Base-by-base conservation (phyloP, 2,113 vertebrate genomes). In the Tupaia chinensis region DNA sequence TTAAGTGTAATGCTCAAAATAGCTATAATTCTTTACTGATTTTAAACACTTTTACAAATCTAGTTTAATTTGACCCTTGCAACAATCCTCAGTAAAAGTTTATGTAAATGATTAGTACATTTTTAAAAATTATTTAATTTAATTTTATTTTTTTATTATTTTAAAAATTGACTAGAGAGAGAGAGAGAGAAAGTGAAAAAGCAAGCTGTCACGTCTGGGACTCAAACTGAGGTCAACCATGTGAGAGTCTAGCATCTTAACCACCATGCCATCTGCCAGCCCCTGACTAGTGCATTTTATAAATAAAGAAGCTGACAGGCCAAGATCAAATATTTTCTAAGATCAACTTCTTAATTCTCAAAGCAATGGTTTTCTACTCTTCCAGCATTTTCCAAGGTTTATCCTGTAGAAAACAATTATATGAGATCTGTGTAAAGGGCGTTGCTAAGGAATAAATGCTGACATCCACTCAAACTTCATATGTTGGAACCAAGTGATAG, bases 251-350 rank as follows among this genome's bases (percentile, higher is more conserved):
- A 44, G 44, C 5, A 5, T 44, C 44, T 44, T 44, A 44, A 44
- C 44, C 44, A 44, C 3, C 44, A 44, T 44, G 44, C 44, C 44
- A 44, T 44, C 44, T 44, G 44, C 44, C 44, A 5, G 44, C 44
- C 44, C 3, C 44, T 73, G 44, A 8, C 65, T 88, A 6, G 9
- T 66, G 7, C 16, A 23, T 16, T 89, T 77, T 72, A 69, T 44
- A 87, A 92, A 66, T 79, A 80, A 53, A 80, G n/a, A 87, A 93
- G 9, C 27, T 78, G 23, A 91, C 25, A 25, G 7, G 14, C 1
- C 61, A 91, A 74, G 53, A 44, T 66, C 25, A 88, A 95, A 61
- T 85, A 82, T 63, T 93, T 76, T 89, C 73, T 19, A 87, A 93
- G 14, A 80, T 54, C 19, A 78, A 54, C 73, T 85, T 77, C 54